Conservation (phyloP, 1,140 invertebrate genomes). For the Lepidurus apus region DNA sequence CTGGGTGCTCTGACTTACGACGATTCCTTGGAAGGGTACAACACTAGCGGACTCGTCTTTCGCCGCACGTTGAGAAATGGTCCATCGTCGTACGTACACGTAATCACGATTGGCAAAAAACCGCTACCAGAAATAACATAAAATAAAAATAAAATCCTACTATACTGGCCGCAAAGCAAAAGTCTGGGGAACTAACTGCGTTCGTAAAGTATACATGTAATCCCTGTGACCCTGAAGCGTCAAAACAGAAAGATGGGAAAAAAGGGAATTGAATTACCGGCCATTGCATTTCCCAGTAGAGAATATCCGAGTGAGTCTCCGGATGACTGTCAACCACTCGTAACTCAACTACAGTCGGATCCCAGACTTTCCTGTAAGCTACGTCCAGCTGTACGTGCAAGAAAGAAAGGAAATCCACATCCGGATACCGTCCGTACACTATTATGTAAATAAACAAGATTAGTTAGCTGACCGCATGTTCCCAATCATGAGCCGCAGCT, state of each 20-base stretch:
- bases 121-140: slow-evolving; percentile 50
- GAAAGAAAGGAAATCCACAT: slow-evolving; percentile 71
- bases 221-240: slow-evolving; percentile 20
- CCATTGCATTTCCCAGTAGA: slow-evolving; percentile 85
- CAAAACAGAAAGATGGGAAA: slow-evolving; percentile 1
- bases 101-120: slow-evolving; percentile 82
- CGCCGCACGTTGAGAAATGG: slow-evolving; percentile 55
- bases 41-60: slow-evolving; percentile 36
- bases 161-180: no score
- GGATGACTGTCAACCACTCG: slow-evolving; percentile 62
- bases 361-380: slow-evolving; percentile 71
- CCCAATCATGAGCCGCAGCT: background rate
- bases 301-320: slow-evolving; percentile 55
- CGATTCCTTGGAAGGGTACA: slow-evolving; percentile 48
- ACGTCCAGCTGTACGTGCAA: slow-evolving; percentile 73
- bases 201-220: no score
- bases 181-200: no score
- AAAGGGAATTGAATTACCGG: slow-evolving; percentile 54
- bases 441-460: slow-evolving; percentile 36
- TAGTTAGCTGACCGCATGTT: background rate
- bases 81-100: slow-evolving; percentile 63
- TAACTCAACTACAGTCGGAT: slow-evolving; percentile 65
- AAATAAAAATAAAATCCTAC: slow-evolving; percentile 32
- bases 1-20: slow-evolving; percentile 50
- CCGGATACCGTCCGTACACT: slow-evolving; percentile 74